Evolutionary conservation across 2,888 invertebrate species (phyloP).

Genomic region (Anarsia innoxiella): DNA sequence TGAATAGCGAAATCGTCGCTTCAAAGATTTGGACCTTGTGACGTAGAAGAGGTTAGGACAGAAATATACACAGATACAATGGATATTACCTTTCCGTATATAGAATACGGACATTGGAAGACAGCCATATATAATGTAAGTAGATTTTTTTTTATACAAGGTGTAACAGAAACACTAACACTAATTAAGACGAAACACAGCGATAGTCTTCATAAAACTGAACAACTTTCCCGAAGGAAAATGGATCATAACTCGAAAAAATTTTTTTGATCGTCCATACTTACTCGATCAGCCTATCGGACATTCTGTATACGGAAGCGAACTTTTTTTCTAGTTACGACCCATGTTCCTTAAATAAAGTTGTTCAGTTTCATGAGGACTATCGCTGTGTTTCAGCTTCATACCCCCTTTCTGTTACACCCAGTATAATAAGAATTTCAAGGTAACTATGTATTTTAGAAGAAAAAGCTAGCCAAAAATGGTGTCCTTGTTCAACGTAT

Average conservation of each 20-base stretch:
- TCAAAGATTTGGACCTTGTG: slow-evolving; percentile 40
- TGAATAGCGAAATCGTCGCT: slow-evolving; percentile 25
- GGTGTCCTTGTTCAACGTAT: no score
- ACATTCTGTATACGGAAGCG: no score
- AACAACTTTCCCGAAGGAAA: neutral
- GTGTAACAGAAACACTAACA: no score
- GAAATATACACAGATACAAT: slow-evolving; percentile 31
- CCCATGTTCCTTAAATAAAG: no score
- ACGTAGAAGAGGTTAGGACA: slow-evolving; percentile 27
- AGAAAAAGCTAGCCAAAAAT: no score
- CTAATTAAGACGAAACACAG: no score
- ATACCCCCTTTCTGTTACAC: no score
- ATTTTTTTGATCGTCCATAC: neutral
- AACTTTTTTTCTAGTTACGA: no score
- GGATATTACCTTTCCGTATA: slow-evolving; percentile 1
- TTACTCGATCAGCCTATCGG: neutral
- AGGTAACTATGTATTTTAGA: no score
- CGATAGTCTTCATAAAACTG: neutral
- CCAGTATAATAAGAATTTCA: no score
- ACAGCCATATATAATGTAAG: neutral
- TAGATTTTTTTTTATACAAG: neutral
- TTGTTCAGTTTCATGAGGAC: no score
- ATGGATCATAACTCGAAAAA: neutral
- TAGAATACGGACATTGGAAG: neutral
- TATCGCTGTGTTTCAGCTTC: no score